Evolutionary conservation across 2,113 vertebrate genomes (phyloP), one percentile per base, ranked within the genome.

Genomic region (Oxyura jamaicensis): DNA sequence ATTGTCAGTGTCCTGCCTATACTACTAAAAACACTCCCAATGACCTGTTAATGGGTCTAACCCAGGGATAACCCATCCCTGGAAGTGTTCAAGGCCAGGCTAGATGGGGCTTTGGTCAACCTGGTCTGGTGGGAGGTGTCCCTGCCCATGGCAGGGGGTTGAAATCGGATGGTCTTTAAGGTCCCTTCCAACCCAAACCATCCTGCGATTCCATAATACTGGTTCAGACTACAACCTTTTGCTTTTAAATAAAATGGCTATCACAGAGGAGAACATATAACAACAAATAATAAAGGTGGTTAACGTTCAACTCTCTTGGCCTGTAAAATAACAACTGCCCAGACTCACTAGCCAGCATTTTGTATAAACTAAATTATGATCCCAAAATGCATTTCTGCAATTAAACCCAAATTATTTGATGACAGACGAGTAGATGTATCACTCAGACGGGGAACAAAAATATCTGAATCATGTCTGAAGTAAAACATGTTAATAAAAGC

Each of bases 371-470:
- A 41, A 93, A 58, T 82, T 71, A 50, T 2, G 2, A 94, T 52
- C 72, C 22, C 82, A 63, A 71, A 33, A 74, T 78, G 42, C 48
- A 35, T 56, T 91, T 65, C 39, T 0, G 0, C 71, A 91, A 83
- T 93, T 92, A 94, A 79, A 72, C 11, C 14, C 12, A 67, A 95
- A 78, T 67, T 82, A 84, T 75, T 56, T 82, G 53, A 84, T 91
- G 35, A 82, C 25, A 79, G 65, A 72, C 66, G 86, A 86, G 81
- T 65, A 22, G 53, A 68, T 94, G 21, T 56, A 87, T 13, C 56
- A 86, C 13, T 7, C 18, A 71, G 56, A 42, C 7, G 36, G 12
- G 31, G 33, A 55, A 58, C 33, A 84, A 83, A 42, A 55, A 91
- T 52, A 68, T 72, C 58, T 68, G 26, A 94, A 35, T 69, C 0